These are phyloP conservation scores for Paradoxurus hermaphroditus DNA, from an alignment of 2,113 vertebrate species.

Conservation along the genomic window DNA sequence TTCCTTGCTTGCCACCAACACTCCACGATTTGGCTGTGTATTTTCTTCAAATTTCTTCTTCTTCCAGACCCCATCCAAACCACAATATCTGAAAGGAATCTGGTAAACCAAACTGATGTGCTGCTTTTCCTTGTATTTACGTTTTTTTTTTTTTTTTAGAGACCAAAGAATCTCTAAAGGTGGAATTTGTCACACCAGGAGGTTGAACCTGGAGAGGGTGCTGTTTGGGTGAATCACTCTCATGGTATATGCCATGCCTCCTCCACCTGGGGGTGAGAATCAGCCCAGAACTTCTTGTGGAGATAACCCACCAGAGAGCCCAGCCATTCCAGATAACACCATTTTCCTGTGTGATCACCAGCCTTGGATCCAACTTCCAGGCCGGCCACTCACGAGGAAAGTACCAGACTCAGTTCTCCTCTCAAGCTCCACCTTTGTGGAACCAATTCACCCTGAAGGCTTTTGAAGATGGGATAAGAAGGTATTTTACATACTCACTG, in stretches of 20 bases:
- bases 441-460: not conserved
- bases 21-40: not conserved
- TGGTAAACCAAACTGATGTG: not conserved
- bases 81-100: not conserved
- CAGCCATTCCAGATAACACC: not conserved
- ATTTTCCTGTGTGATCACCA: not conserved
- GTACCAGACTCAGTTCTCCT: not conserved
- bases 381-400: not conserved
- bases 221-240: not conserved
- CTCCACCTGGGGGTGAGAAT: fast-evolving
- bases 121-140: not conserved
- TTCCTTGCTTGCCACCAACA: not conserved
- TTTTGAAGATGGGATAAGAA: not conserved
- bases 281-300: not conserved
- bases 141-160: not conserved
- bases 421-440: not conserved
- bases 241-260: not conserved
- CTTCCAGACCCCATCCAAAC: not conserved
- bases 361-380: not conserved
- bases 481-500: not conserved
- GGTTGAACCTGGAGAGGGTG: too few species aligned
- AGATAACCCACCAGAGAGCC: not conserved
- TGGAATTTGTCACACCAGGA: not conserved
- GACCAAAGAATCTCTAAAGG: not conserved
- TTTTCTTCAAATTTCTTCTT: not conserved